phyloP scores from a whole-genome alignment of 2,888 invertebrate genomes.

The Bellardia bayeri region DNA sequence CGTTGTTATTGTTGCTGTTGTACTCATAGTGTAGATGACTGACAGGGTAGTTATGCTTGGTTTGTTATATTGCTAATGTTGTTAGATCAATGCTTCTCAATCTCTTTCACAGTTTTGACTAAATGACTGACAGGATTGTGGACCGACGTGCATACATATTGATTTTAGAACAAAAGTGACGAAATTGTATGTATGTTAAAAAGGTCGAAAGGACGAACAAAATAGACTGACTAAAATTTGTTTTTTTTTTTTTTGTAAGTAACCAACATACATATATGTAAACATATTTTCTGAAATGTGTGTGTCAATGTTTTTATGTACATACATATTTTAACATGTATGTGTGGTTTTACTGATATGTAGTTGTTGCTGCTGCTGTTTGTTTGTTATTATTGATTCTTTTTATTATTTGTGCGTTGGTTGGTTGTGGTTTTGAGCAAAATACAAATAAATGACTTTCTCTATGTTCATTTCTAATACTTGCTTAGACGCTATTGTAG shows the following conservation, averaged over 20 bases:
- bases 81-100: slow-evolving; percentile 15
- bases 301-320: slow-evolving; percentile 10
- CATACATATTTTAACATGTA: neutral
- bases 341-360: neutral
- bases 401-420: slow-evolving; percentile 15
- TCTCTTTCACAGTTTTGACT: neutral
- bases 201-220: neutral
- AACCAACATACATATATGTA: too few species aligned
- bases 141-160: neutral
- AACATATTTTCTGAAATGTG: neutral
- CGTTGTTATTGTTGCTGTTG: neutral
- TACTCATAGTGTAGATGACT: neutral
- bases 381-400: slow-evolving; percentile 21
- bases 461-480: too few species aligned
- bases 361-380: neutral
- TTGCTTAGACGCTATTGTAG: too few species aligned
- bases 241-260: too few species aligned
- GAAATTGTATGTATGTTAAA: neutral
- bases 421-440: slow-evolving; percentile 24
- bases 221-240: neutral
- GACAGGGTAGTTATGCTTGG: slow-evolving; percentile 19
- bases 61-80: slow-evolving; percentile 28
- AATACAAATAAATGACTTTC: slow-evolving; percentile 30
- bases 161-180: neutral
- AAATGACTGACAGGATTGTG: neutral